Percentiles rank a stretch among this genome's conserved stretches.
phyloP scores from a whole-genome alignment of 1,140 invertebrate species.

The Medauroidea extradentata region DNA sequence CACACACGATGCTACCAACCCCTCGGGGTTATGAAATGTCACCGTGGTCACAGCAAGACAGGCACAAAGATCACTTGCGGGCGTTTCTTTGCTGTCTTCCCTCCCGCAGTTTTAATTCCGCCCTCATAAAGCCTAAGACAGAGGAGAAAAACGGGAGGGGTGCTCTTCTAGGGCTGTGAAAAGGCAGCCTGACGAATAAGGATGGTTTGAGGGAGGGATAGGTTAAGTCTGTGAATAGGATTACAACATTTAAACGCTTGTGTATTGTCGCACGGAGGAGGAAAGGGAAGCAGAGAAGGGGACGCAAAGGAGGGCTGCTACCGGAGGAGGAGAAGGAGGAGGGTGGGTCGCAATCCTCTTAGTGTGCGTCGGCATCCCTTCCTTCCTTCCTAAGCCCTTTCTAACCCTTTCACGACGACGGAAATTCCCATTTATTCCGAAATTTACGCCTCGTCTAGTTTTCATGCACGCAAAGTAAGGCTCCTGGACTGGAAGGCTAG shows the following conservation, averaged over 20 bases:
- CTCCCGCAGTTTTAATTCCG: slow-evolving; percentile 11
- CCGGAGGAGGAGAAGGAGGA: background rate
- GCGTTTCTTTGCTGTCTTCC: too few species aligned
- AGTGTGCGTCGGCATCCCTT: slow-evolving; percentile 6
- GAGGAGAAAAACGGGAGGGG: background rate
- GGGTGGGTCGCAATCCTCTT: slow-evolving; percentile 7
- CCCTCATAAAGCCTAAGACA: background rate
- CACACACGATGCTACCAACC: too few species aligned
- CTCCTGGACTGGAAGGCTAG: too few species aligned
- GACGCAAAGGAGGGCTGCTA: slow-evolving; percentile 1
- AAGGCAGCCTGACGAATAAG: too few species aligned
- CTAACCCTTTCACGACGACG: slow-evolving; percentile 13
- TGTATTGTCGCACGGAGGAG: slow-evolving; percentile 9
- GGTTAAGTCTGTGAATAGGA: slow-evolving; percentile 7
- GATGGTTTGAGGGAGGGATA: background rate
- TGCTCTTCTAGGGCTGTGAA: background rate
- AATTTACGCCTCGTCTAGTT: slow-evolving; percentile 2
- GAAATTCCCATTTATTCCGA: slow-evolving; percentile 12
- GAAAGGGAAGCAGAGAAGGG: too few species aligned
- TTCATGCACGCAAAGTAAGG: too few species aligned
- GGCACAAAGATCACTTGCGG: too few species aligned
- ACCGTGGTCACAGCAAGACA: too few species aligned
- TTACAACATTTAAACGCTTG: slow-evolving; percentile 15
- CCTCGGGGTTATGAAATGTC: too few species aligned
- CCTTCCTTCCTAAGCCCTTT: slow-evolving; percentile 5